phyloP scores from a whole-genome alignment of 2,113 vertebrate species.

The Seriola aureovittata region DNA sequence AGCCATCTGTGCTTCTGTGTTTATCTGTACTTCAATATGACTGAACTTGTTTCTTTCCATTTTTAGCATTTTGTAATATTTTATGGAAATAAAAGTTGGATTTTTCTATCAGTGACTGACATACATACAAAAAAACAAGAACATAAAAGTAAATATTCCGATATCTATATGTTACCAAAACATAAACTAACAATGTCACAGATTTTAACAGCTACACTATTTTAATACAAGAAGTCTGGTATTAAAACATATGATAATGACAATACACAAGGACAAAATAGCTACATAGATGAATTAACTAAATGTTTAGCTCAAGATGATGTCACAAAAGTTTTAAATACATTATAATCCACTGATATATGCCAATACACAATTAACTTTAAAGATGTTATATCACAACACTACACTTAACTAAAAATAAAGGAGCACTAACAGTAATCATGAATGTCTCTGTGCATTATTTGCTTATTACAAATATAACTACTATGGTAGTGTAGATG shows the following conservation, averaged over 20 bases:
- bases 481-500: not conserved
- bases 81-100: not conserved
- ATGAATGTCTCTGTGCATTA: not conserved
- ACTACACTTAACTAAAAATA: not conserved
- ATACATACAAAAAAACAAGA: not conserved
- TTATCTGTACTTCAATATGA: not conserved
- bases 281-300: not conserved
- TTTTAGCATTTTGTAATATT: conserved; percentile 2
- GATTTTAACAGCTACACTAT: not conserved
- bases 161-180: not conserved
- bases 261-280: not conserved
- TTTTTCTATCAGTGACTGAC: not conserved
- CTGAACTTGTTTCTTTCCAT: not conserved
- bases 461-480: conserved; percentile 9
- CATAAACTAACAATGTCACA: not conserved
- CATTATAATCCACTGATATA: not conserved
- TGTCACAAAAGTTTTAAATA: not conserved
- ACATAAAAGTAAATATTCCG: not conserved
- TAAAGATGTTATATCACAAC: not conserved
- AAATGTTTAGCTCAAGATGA: not conserved
- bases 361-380: not conserved
- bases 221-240: not conserved
- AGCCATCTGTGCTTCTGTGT: conserved; percentile 34
- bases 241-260: not conserved
- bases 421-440: not conserved